Percentiles rank a stretch among this genome's conserved stretches.
These are phyloP conservation scores for Tringa solitaria DNA, from an alignment of 2,113 vertebrate genomes.

Conservation along the genomic window DNA sequence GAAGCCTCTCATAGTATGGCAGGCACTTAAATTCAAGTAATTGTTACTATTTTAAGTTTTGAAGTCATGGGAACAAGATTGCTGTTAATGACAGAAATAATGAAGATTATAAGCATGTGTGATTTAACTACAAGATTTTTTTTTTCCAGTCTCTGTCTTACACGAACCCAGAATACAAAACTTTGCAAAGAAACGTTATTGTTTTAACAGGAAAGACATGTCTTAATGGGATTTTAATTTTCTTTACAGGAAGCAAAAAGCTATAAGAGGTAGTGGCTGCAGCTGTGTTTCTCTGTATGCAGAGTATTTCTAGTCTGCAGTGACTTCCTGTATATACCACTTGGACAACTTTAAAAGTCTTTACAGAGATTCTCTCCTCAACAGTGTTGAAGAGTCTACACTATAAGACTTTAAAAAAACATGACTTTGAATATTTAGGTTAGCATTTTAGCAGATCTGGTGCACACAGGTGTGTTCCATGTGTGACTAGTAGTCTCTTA, in stretches of 20 bases:
- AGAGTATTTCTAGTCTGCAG: not conserved
- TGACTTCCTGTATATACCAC: not conserved
- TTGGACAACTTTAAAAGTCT: not conserved
- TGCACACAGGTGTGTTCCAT: not conserved
- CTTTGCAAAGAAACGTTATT: not conserved
- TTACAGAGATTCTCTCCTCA: not conserved
- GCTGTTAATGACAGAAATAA: not conserved
- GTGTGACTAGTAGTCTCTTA: not conserved
- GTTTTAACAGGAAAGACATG: not conserved
- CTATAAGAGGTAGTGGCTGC: not conserved
- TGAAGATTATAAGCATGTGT: not conserved
- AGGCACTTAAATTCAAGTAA: not conserved
- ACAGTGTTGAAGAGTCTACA: not conserved
- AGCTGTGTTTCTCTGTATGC: not conserved
- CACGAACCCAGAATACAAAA: not conserved
- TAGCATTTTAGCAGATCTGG: not conserved
- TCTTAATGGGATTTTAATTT: not conserved
- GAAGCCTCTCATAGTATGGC: not conserved
- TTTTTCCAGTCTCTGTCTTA: not conserved
- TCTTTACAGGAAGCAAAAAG: not conserved
- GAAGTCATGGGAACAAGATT: not conserved
- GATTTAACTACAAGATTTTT: not conserved
- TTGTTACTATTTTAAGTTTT: not conserved
- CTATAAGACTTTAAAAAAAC: not conserved
- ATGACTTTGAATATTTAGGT: not conserved